A percentile compares a stretch with the other conserved stretches of the same genome.
Conservation (phyloP, 2,113 vertebrate genomes). For the Gulo gulo region DNA sequence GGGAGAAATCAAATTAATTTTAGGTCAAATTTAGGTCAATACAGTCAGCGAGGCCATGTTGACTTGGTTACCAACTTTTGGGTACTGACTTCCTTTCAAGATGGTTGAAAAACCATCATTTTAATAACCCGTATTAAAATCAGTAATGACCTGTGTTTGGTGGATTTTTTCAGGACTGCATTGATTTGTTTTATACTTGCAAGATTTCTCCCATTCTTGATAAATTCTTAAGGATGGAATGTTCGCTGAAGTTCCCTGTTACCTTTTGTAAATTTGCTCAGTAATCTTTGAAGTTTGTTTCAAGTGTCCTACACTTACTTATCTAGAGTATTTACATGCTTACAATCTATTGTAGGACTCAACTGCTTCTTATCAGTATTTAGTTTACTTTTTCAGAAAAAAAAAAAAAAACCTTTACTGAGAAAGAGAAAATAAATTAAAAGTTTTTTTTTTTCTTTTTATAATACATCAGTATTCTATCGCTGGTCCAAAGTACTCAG, state of each 20-base stretch:
- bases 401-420: neutral
- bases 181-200: neutral
- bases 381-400: neutral
- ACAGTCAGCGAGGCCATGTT: neutral
- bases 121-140: neutral
- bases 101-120: neutral
- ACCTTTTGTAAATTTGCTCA: neutral
- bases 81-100: neutral
- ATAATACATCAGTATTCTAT: conserved; percentile 24
- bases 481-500: neutral
- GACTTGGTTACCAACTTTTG: neutral
- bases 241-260: neutral
- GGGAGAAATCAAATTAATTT: neutral
- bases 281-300: neutral
- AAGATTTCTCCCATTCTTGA: neutral
- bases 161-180: neutral
- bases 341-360: neutral
- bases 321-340: neutral
- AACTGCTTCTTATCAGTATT: neutral
- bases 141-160: neutral
- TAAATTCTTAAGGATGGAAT: neutral
- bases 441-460: neutral
- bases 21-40: too few relatives aligned
- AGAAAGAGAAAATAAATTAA: neutral
- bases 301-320: neutral